phyloP scores from a whole-genome alignment of 2,797 vertebrate genomes.

The Alauda arvensis region DNA sequence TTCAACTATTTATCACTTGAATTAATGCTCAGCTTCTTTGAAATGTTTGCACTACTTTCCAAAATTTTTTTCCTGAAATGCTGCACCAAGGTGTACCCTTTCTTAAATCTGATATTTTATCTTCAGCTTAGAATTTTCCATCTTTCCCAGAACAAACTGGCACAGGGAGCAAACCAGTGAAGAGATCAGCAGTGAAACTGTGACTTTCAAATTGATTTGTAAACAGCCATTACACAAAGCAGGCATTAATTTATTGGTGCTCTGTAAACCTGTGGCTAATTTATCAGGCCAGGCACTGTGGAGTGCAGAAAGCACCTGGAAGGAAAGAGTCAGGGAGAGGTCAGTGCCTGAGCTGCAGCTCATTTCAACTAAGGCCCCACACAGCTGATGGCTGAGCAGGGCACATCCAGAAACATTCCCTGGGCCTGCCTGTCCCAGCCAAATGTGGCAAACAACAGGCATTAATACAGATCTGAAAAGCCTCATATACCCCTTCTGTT shows the following conservation, averaged over 20 bases:
- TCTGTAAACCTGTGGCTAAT: background rate
- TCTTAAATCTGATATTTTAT: background rate
- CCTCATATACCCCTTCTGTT: background rate
- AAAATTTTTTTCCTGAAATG: background rate
- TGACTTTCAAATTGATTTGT: background rate
- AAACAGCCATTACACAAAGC: background rate
- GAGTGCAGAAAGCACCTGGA: background rate
- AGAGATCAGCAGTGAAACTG: background rate
- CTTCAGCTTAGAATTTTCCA: background rate
- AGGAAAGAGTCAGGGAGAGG: background rate
- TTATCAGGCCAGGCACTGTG: background rate
- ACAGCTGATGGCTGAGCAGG: accelerated
- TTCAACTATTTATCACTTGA: background rate
- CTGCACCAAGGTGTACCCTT: background rate
- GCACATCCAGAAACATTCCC: background rate
- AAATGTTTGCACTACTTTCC: background rate
- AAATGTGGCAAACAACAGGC: background rate
- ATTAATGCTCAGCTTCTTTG: background rate
- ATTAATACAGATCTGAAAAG: background rate
- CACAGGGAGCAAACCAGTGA: background rate
- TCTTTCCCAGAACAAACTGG: background rate
- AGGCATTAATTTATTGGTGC: background rate
- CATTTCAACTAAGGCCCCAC: background rate
- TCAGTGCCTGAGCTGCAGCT: background rate
- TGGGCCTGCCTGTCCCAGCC: background rate